Percentiles rank a stretch among this genome's conserved stretches.
These are phyloP conservation scores for Campopleginae sp. DNA, from an alignment of 2,888 invertebrate species.

Conservation along the genomic window DNA sequence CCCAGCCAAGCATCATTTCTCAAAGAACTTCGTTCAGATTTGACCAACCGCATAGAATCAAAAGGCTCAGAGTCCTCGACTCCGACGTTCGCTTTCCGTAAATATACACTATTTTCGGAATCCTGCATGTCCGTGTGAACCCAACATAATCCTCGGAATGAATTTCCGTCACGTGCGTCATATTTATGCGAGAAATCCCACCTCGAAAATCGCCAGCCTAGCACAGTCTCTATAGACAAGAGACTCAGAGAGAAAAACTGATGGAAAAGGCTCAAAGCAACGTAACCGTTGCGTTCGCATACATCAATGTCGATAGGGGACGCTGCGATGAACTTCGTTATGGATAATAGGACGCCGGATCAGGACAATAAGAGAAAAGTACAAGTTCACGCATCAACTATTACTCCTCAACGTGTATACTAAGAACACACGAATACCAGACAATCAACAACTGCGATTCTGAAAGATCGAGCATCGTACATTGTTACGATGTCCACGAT, in stretches of 20 bases:
- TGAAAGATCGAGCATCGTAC: constrained; percentile 74
- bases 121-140: neutral
- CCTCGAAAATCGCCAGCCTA: constrained; percentile 27
- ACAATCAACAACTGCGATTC: constrained; percentile 73
- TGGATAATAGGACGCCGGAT: constrained; percentile 26
- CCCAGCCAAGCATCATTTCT: neutral
- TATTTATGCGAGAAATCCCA: constrained; percentile 22
- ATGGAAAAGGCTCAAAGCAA: constrained; percentile 38
- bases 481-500: constrained; percentile 76
- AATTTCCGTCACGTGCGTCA: constrained; percentile 64
- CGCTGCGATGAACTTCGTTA: constrained; percentile 34
- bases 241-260: constrained; percentile 39
- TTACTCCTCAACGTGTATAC: constrained; percentile 75
- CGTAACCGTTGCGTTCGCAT: constrained; percentile 26
- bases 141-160: constrained; percentile 58
- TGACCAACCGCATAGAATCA: neutral
- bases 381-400: constrained; percentile 81
- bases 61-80: constrained; percentile 3
- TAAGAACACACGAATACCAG: constrained; percentile 44
- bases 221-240: neutral
- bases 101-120: constrained; percentile 11
- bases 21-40: neutral
- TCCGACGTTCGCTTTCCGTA: neutral
- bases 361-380: constrained; percentile 76
- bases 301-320: constrained; percentile 39